Evolutionary conservation across 1,140 invertebrate species (phyloP).

Genomic region (Anastrepha ludens): DNA sequence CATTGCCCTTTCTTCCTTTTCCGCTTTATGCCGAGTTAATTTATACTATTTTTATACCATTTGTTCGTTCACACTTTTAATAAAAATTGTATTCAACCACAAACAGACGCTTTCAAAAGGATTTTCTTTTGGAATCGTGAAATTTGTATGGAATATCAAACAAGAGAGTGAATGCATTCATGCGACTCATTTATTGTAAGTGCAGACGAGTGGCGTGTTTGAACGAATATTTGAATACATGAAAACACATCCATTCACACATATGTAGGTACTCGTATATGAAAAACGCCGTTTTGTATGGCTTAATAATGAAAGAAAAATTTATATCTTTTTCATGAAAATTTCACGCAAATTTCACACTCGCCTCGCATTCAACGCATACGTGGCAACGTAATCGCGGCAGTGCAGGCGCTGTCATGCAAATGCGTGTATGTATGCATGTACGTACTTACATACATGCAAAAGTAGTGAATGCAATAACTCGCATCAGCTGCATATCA

Average conservation of each 20-base stretch:
- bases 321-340: constrained; percentile 29
- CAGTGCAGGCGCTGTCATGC: background rate
- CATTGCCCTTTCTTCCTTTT: no score
- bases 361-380: constrained; percentile 6
- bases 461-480: constrained; percentile 15
- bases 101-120: no score
- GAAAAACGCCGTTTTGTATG: background rate
- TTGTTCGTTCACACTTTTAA: no score
- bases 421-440: background rate
- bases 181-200: background rate
- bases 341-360: constrained; percentile 40
- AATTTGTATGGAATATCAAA: no score
- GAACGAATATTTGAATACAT: background rate
- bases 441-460: background rate
- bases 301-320: background rate
- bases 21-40: no score
- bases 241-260: no score
- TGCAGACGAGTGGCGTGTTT: background rate
- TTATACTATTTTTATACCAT: no score
- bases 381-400: background rate
- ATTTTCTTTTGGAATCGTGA: no score
- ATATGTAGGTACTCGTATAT: background rate
- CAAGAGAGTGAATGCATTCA: background rate
- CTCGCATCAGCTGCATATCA: background rate
- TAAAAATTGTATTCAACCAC: no score